Conservation (phyloP, 1,140 invertebrate species). For the Ceratina japonica region DNA sequence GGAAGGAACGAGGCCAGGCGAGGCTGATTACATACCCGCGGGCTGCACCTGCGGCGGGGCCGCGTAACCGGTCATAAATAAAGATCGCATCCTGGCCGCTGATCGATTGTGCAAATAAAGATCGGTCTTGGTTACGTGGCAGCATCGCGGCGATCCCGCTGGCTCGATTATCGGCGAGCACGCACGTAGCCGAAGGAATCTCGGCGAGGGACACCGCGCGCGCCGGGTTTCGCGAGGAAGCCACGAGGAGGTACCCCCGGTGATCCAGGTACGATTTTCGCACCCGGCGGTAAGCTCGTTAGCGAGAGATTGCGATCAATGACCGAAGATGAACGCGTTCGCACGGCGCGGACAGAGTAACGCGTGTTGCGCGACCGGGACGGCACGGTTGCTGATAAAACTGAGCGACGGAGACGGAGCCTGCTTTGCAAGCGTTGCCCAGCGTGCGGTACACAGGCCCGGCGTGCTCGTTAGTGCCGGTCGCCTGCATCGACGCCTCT, state of each 20-base stretch:
- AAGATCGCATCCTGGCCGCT: conserved; percentile 41
- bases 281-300: conserved; percentile 75
- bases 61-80: conserved; percentile 48
- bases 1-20: not conserved
- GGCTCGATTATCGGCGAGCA: conserved; percentile 56
- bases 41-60: conserved; percentile 39
- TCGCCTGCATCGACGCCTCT: conserved; percentile 41
- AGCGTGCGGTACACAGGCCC: conserved; percentile 34
- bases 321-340: conserved; percentile 77
- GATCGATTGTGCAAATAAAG: conserved; percentile 64
- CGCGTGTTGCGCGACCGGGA: conserved; percentile 21
- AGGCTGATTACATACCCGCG: conserved; percentile 4
- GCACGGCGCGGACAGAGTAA: conserved; percentile 60
- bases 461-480: conserved; percentile 71
- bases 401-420: conserved; percentile 30
- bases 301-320: conserved; percentile 76
- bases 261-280: conserved; percentile 72
- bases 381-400: conserved; percentile 8
- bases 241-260: conserved; percentile 37
- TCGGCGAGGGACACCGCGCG: not conserved
- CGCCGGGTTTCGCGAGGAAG: conserved; percentile 7
- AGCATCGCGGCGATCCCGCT: conserved; percentile 29
- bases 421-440: conserved; percentile 66
- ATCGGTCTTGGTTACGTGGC: conserved; percentile 15
- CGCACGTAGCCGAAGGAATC: conserved; percentile 7